Percentiles rank a stretch among this genome's conserved stretches.
Evolutionary conservation across 23 tunicate species (phyloP).

Genomic region (Ascidia mentula): DNA sequence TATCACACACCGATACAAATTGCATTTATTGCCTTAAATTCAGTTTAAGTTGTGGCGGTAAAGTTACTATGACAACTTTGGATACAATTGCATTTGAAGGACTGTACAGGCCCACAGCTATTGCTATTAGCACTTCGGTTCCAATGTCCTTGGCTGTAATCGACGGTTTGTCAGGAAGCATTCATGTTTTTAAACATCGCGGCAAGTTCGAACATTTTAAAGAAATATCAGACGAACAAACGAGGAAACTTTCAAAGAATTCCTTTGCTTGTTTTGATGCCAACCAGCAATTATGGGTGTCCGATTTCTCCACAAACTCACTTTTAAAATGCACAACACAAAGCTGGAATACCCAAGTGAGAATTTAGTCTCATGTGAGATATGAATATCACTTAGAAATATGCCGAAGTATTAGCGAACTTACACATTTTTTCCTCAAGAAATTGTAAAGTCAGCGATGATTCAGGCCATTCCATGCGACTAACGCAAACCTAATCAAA

Average conservation of each 20-base stretch:
- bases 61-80: background rate
- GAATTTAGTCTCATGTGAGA: no score
- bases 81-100: background rate
- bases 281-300: background rate
- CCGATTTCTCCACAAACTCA: background rate
- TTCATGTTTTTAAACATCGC: background rate
- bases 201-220: background rate
- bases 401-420: no score
- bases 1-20: background rate
- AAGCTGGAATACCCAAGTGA: no score
- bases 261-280: background rate
- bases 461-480: no score
- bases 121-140: background rate
- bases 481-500: no score
- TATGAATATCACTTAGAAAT: no score
- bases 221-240: background rate
- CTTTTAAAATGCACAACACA: background rate
- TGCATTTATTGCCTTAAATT: background rate
- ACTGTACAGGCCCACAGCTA: background rate
- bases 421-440: no score
- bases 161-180: background rate
- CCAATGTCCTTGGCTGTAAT: background rate
- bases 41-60: background rate
- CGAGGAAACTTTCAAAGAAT: background rate
- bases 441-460: no score